These are phyloP conservation scores for Neosilurus hyrtlii DNA, from an alignment of 2,797 vertebrate species.

Conservation along the genomic window DNA sequence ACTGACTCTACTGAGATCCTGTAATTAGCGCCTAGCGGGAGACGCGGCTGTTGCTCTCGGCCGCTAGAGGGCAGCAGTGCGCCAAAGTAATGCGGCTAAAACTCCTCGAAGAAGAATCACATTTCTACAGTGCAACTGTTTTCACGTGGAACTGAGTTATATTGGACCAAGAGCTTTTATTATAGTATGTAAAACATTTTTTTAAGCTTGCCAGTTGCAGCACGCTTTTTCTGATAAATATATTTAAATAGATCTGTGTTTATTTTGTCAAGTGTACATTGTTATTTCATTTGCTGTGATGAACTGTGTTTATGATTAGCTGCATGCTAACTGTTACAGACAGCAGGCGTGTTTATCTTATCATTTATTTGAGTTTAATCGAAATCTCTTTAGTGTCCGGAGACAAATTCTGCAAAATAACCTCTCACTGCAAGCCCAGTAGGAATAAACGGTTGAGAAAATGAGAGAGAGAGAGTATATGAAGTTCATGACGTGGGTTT, in stretches of 20 bases:
- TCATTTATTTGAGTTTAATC: background rate
- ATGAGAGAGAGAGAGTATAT: too few relatives aligned
- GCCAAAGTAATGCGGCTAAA: background rate
- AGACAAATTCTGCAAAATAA: background rate
- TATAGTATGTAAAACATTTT: conserved; percentile 4
- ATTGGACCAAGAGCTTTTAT: background rate
- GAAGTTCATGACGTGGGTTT: too few relatives aligned
- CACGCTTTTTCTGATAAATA: background rate
- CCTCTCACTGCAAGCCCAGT: too few relatives aligned
- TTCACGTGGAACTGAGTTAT: conserved; percentile 12
- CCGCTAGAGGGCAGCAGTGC: background rate
- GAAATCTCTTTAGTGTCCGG: too few relatives aligned
- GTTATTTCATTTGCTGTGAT: background rate
- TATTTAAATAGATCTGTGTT: background rate
- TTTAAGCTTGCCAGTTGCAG: background rate
- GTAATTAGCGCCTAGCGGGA: background rate
- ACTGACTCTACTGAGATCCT: too few relatives aligned
- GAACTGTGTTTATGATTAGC: background rate
- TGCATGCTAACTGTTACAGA: background rate
- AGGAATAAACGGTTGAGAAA: too few relatives aligned
- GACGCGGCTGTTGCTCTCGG: background rate
- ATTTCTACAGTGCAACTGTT: background rate
- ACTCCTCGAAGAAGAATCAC: background rate
- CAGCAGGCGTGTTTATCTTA: background rate
- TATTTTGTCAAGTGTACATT: background rate